Conservation (phyloP, 2,888 invertebrate species). For the Beris chalybata region DNA sequence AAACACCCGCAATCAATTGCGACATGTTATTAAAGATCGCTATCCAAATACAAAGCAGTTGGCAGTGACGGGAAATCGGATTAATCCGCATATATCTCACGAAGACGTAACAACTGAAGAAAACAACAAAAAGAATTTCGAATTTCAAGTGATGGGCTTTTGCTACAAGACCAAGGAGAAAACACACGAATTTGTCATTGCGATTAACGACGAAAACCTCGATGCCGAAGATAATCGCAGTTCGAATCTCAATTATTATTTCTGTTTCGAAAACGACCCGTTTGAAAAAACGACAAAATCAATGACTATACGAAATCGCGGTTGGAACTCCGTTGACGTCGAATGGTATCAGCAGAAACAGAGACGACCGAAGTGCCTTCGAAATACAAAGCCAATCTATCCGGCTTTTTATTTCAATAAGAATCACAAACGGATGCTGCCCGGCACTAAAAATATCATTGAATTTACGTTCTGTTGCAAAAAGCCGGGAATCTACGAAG, state of each 20-base stretch:
- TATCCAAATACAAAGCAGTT: slow-evolving; percentile 23
- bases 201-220: not conserved
- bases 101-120: not conserved
- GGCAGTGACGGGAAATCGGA: slow-evolving; percentile 13
- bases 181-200: slow-evolving; percentile 9
- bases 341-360: slow-evolving; percentile 11
- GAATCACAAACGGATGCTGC: slow-evolving; percentile 24
- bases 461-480: slow-evolving; percentile 29
- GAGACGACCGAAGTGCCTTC: not conserved
- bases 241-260: not conserved
- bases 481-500: slow-evolving; percentile 24
- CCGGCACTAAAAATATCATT: not conserved
- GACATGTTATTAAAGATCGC: slow-evolving; percentile 8
- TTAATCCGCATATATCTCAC: not conserved
- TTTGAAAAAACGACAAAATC: not conserved
- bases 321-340: slow-evolving; percentile 31
- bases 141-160: slow-evolving; percentile 5
- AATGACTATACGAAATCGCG: slow-evolving; percentile 22
- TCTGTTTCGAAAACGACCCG: slow-evolving; percentile 10
- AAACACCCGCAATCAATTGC: slow-evolving; percentile 14
- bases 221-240: slow-evolving; percentile 6
- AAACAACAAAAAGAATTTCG: not conserved
- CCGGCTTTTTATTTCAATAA: slow-evolving; percentile 36
- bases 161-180: slow-evolving; percentile 10
- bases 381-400: not conserved